Evolutionary conservation across 1,140 invertebrate species (phyloP).

Genomic region (Drosophila persimilis): DNA sequence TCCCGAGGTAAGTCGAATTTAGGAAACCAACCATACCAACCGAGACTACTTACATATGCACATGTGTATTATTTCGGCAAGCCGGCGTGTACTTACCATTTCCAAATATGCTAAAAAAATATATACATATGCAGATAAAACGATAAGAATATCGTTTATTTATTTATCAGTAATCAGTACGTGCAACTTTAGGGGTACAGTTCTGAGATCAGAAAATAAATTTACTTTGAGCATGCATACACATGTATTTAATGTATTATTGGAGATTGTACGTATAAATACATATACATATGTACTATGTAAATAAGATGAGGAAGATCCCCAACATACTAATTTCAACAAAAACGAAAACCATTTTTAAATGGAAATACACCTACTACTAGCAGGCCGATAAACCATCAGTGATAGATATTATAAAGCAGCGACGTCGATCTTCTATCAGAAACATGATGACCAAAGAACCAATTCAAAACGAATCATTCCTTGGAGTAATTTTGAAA

Average conservation of each 20-base stretch:
- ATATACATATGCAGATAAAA: no score
- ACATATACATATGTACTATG: background rate
- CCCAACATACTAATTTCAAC: conserved; percentile 5
- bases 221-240: no score
- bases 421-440: conserved; percentile 74
- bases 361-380: background rate
- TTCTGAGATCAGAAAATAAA: no score
- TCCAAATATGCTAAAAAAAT: background rate
- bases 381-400: conserved; percentile 60
- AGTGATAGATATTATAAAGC: conserved; percentile 70
- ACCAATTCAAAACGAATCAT: conserved; percentile 82
- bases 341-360: conserved; percentile 9
- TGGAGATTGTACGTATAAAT: no score
- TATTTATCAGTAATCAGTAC: no score
- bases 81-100: background rate
- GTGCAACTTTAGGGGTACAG: no score
- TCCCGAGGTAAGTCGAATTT: conserved; percentile 38
- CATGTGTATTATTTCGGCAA: no score
- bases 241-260: no score
- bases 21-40: background rate
- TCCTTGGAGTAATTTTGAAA: conserved; percentile 86
- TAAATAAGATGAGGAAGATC: background rate
- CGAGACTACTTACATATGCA: background rate
- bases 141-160: no score
- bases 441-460: conserved; percentile 73